Evolutionary conservation across 2,113 vertebrate genomes (phyloP), one percentile per base, ranked within the genome.

Genomic region (Ageneiosus marmoratus): DNA sequence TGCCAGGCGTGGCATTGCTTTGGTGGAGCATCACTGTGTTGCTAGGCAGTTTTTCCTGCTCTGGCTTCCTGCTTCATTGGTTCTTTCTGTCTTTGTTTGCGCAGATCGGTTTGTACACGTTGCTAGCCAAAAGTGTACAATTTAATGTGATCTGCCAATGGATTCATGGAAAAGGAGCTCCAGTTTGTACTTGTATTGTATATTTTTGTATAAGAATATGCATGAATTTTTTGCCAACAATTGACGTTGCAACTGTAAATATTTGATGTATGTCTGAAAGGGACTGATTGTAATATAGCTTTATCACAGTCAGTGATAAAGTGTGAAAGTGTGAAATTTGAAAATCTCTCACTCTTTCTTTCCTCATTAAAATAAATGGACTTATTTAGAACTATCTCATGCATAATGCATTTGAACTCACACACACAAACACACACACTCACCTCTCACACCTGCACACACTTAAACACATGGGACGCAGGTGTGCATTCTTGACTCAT

Each of bases 401-500:
- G 76, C 79, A 82, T 86, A 79, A 88, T 88, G 79, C 79, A 81
- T 86, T 60, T 79, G 62, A 56, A 46, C 82, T 15, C 18, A 50
- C 79, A 80, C 37, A 44, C 37, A 80, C 84, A 86, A 70, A 74
- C 84, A 79, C 65, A 79, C 50, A 76, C 44, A 41, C 81, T 29
- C 48, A 75, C 62, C 55, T 76, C 70, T 79, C 83, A 27, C 93
- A 94, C 91, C 91, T 93, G 92, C 92, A 90, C 88, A 79, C 88
- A 89, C 80, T 91, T 89, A 90, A 90, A 89, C 87, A 77, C 86
- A 85, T 12, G 73, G 88, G 80, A 83, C 90, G 86, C 92, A 94
- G 93, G 92, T 92, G 91, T 91, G 91, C 89, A 87, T 91, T 91
- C 89, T 85, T 89, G 85, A 84, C 86, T 88, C 77, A 79, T 82